Percentiles rank a stretch among this genome's conserved stretches.
phyloP scores from a whole-genome alignment of 2,797 vertebrate genomes.

The Anguilla megastoma region DNA sequence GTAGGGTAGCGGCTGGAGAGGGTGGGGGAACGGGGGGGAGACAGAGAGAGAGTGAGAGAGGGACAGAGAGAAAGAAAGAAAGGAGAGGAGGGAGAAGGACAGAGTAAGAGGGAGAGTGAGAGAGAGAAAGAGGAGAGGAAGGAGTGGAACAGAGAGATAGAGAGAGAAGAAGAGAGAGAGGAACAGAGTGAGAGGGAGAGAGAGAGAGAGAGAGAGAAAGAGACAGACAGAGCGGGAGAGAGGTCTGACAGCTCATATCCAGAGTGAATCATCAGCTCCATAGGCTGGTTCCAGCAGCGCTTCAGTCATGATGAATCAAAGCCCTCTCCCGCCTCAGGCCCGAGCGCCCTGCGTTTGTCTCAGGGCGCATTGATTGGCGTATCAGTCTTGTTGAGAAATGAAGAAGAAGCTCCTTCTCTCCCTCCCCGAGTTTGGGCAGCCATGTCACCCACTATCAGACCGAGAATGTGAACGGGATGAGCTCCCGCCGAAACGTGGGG shows the following conservation, averaged over 20 bases:
- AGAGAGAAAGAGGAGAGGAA: too few species aligned
- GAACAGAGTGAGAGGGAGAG: too few species aligned
- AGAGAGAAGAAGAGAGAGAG: too few species aligned
- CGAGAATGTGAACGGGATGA: neutral
- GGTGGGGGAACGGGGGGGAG: too few species aligned
- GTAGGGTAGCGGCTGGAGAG: constrained; percentile 42
- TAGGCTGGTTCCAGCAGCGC: constrained; percentile 67
- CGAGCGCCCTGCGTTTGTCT: constrained; percentile 64
- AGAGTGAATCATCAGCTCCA: constrained; percentile 75
- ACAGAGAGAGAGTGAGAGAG: too few species aligned
- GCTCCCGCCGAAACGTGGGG: neutral
- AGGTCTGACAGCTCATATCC: constrained; percentile 67
- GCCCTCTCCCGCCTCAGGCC: constrained; percentile 58
- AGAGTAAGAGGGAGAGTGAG: too few species aligned
- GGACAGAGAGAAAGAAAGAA: constrained; percentile 55
- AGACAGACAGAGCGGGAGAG: constrained; percentile 57
- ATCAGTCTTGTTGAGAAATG: constrained; percentile 76
- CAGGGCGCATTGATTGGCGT: constrained; percentile 68
- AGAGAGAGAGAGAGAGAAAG: neutral
- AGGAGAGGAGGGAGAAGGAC: too few species aligned
- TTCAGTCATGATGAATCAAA: constrained; percentile 75
- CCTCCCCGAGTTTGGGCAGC: neutral
- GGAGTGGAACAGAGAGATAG: too few species aligned
- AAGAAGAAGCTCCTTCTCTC: constrained; percentile 26
- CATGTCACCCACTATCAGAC: neutral